phyloP scores from a whole-genome alignment of 2,113 vertebrate species.

The Riparia riparia region DNA sequence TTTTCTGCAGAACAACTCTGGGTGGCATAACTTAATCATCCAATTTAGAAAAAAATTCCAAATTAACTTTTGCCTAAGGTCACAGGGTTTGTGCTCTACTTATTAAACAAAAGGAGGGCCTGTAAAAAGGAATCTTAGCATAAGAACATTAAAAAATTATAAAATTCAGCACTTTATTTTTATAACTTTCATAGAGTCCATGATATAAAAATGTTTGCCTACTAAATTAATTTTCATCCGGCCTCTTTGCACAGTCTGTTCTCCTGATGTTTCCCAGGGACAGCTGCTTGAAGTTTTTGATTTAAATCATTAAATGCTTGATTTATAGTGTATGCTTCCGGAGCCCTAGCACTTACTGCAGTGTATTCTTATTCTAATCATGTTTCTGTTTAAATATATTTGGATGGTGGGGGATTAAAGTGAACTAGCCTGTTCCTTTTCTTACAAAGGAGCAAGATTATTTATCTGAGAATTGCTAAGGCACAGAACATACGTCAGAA shows the following conservation, averaged over 20 bases:
- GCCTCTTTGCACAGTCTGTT: constrained; percentile 23
- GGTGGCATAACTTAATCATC: neutral
- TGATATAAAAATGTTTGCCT: constrained; percentile 5
- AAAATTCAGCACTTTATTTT: constrained; percentile 23
- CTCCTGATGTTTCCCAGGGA: neutral
- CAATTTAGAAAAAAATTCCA: neutral
- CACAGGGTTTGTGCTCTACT: neutral
- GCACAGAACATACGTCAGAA: neutral
- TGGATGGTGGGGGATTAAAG: neutral
- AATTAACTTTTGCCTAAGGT: neutral
- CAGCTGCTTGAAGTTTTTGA: constrained; percentile 38
- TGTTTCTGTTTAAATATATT: constrained; percentile 28
- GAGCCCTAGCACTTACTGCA: constrained; percentile 14
- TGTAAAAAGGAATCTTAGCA: neutral
- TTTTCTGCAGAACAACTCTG: neutral
- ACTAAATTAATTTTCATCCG: constrained; percentile 51
- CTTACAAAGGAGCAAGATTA: neutral
- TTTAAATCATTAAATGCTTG: constrained; percentile 55
- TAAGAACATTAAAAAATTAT: neutral
- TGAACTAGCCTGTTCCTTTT: constrained; percentile 17
- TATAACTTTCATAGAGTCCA: constrained; percentile 5
- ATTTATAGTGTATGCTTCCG: constrained; percentile 40
- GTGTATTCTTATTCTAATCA: constrained; percentile 11
- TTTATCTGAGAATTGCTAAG: constrained; percentile 24
- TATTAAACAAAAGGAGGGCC: neutral